Evolutionary conservation across 2,113 vertebrate genomes (phyloP).

Genomic region (Naja naja): DNA sequence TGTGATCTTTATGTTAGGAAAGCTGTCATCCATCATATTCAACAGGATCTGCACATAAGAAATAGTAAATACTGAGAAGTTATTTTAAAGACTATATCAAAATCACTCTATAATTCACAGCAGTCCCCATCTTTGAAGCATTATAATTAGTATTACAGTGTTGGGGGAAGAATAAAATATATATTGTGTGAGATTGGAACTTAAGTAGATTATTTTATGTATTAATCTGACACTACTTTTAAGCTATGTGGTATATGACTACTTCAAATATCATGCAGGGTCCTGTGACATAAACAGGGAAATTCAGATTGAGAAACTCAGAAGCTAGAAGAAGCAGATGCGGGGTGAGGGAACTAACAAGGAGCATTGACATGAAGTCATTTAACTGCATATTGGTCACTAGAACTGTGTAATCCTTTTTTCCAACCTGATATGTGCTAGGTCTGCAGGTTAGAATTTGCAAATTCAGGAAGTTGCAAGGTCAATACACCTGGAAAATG

Average conservation of each 20-base stretch:
- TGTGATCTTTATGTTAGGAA: slow-evolving; percentile 40
- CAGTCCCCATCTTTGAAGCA: background rate
- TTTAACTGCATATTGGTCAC: background rate
- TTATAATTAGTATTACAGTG: background rate
- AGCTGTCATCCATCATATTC: slow-evolving; percentile 22
- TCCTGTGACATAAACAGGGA: background rate
- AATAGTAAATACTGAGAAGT: slow-evolving; percentile 4
- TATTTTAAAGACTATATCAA: background rate
- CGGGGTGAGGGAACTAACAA: background rate
- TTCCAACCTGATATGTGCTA: background rate
- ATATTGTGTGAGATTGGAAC: background rate
- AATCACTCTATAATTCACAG: background rate
- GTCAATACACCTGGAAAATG: background rate
- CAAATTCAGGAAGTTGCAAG: background rate
- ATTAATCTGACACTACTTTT: background rate
- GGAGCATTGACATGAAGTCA: background rate
- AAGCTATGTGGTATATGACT: background rate
- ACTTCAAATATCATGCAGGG: background rate
- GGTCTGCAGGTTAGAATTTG: background rate
- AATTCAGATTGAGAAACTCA: background rate
- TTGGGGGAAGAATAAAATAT: background rate
- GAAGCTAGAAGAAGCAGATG: background rate
- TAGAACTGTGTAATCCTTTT: background rate
- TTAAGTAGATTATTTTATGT: background rate
- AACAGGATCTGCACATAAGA: background rate